Base-by-base conservation (phyloP, 2,113 vertebrate species). In the Corythaixoides concolor region DNA sequence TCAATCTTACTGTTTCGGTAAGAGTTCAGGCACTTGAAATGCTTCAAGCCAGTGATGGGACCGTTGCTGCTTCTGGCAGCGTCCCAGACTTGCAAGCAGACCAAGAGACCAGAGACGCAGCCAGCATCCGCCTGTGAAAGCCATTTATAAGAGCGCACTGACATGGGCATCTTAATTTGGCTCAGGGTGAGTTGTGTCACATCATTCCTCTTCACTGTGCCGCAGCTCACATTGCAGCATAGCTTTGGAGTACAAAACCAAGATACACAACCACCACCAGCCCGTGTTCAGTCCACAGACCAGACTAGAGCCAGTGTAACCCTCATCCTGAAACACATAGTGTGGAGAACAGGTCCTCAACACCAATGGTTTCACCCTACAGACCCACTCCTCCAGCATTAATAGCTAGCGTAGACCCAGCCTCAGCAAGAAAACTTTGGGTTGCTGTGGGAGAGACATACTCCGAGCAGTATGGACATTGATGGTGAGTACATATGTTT, bases 151-250 rank as follows among this genome's bases (percentile, higher is more conserved):
- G 9, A 5, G 11, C 32, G 9, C 33, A 15, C 15, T 22, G 15
- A 41, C 16, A 19, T 1, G 3, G 12, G 21, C 5, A 15, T 64
- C 79, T 74, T 19, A 14, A 85, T 43, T 80, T n/a, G 43, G 15
- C 19, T 12, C 1, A 1, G 9, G 21, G 12, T 2, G 3, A 50
- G 28, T 17, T 47, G 41, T 13, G 18, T 23, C 53, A 32, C 43
- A 22, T 17, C 66, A 5, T 39, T 50, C 47, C 33, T 68, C 66
- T 41, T 59, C 52, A 33, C 32, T 12, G 27, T 26, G n/a, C 37
- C 45, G 41, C 1, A 1, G 56, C 30, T 88, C 43, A 9, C 13
- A 5, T 5, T 14, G 74, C 43, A 66, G 39, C 45, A 8, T 2
- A 27, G 30, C 43, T 47, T 58, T 59, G 26, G 33, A 64, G 37